Evolutionary conservation across 23 tunicate genomes (phyloP).

Genomic region (Ciona savignyi): DNA sequence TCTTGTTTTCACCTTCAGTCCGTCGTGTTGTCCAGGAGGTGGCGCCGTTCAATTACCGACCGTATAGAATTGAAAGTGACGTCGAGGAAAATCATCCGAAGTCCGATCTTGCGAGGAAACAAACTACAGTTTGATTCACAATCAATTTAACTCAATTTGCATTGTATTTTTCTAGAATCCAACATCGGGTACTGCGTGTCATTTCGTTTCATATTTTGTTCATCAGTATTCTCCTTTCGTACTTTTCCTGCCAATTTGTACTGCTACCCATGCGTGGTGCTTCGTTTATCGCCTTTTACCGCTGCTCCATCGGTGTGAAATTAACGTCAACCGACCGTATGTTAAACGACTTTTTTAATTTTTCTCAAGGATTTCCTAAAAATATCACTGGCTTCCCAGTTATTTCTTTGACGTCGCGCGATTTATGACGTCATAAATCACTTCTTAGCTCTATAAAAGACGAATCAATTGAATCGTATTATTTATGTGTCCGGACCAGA

Average conservation of each 20-base stretch:
- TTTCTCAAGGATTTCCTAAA: background rate
- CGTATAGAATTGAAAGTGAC: background rate
- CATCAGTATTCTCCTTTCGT: background rate
- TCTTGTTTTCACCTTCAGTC: slow-evolving; percentile 14
- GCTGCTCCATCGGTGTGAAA: background rate
- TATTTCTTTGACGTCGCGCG: background rate
- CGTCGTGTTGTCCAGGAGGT: slow-evolving; percentile 58
- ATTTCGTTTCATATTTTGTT: too few relatives aligned
- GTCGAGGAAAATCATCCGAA: background rate
- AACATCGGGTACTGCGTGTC: too few relatives aligned
- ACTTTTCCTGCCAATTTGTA: background rate
- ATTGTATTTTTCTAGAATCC: too few relatives aligned
- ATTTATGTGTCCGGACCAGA: too few relatives aligned
- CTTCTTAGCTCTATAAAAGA: too few relatives aligned
- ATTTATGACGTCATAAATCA: background rate
- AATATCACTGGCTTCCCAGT: background rate
- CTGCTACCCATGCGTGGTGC: background rate
- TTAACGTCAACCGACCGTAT: background rate
- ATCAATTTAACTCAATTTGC: too few relatives aligned
- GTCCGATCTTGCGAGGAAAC: background rate
- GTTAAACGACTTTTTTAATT: background rate
- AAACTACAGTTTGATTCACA: background rate
- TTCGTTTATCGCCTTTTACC: background rate
- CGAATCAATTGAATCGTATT: too few relatives aligned
- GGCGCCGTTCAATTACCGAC: slow-evolving; percentile 62